phyloP scores from a whole-genome alignment of 2,888 invertebrate genomes.

The Mantis religiosa region DNA sequence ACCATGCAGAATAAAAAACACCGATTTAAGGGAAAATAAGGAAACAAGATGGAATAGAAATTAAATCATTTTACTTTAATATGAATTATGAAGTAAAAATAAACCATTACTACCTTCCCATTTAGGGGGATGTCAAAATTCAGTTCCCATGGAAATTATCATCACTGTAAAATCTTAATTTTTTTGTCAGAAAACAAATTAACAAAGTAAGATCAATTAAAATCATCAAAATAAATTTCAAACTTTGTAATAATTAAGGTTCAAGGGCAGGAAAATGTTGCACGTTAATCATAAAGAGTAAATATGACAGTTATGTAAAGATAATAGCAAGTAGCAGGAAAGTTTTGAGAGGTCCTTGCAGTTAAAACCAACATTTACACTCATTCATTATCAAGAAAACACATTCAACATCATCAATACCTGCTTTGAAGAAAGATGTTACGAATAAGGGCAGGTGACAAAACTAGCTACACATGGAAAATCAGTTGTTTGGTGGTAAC shows the following conservation, averaged over 20 bases:
- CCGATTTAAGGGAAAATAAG: constrained; percentile 24
- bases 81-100: neutral
- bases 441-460: neutral
- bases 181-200: constrained; percentile 1
- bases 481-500: neutral
- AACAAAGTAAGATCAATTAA: constrained; percentile 6
- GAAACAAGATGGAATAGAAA: constrained; percentile 20
- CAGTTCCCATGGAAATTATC: neutral
- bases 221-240: neutral
- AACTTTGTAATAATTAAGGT: neutral
- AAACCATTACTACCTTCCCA: constrained; percentile 27
- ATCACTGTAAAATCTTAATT: constrained; percentile 17
- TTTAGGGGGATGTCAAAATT: constrained; percentile 4
- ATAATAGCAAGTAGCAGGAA: constrained; percentile 37
- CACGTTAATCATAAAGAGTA: neutral
- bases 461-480: neutral
- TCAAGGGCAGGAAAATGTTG: neutral
- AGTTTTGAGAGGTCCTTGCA: constrained; percentile 50
- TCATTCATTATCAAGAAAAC: constrained; percentile 17
- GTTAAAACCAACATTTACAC: constrained; percentile 26
- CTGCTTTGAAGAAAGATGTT: neutral
- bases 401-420: constrained; percentile 24
- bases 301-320: constrained; percentile 11
- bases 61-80: neutral
- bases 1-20: constrained; percentile 29